Evolutionary conservation across 2,797 vertebrate genomes (phyloP).

Genomic region (Lemur catta): DNA sequence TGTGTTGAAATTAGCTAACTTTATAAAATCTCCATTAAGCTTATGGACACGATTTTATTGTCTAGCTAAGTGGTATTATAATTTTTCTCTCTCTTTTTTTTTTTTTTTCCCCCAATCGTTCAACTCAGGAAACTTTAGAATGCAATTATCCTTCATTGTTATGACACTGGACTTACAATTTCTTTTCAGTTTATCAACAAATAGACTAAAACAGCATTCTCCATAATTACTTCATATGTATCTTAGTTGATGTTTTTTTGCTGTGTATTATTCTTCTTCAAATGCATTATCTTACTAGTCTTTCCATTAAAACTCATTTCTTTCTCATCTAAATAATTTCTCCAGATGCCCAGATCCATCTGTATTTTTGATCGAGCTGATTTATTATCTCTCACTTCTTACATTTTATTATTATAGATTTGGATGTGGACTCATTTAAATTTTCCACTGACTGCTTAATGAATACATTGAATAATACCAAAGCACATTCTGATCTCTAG

Average conservation of each 20-base stretch:
- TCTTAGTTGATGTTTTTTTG: conserved; percentile 45
- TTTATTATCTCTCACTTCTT: conserved; percentile 60
- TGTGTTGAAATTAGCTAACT: conserved; percentile 40
- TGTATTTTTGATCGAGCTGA: conserved; percentile 68
- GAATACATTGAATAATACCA: conserved; percentile 55
- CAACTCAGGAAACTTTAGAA: conserved; percentile 12
- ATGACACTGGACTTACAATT: background rate
- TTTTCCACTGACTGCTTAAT: conserved; percentile 62
- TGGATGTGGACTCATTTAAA: conserved; percentile 25
- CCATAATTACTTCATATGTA: conserved; percentile 37
- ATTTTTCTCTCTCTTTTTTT: conserved; percentile 13
- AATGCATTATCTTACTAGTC: conserved; percentile 6
- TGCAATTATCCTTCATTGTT: background rate
- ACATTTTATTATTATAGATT: conserved; percentile 60
- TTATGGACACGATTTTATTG: conserved; percentile 34
- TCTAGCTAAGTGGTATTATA: background rate
- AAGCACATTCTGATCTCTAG: conserved; percentile 45
- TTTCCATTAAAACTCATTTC: conserved; percentile 58
- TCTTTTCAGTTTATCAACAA: conserved; percentile 26
- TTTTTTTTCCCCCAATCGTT: background rate
- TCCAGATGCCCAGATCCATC: conserved; percentile 56
- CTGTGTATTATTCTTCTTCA: conserved; percentile 23
- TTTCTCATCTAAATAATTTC: conserved; percentile 65
- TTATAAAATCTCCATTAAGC: conserved; percentile 26
- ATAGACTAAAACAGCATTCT: background rate